Percentiles rank a stretch among this genome's conserved stretches.
Evolutionary conservation across 2,113 vertebrate species (phyloP).

Genomic region (Ibidorhyncha struthersii): DNA sequence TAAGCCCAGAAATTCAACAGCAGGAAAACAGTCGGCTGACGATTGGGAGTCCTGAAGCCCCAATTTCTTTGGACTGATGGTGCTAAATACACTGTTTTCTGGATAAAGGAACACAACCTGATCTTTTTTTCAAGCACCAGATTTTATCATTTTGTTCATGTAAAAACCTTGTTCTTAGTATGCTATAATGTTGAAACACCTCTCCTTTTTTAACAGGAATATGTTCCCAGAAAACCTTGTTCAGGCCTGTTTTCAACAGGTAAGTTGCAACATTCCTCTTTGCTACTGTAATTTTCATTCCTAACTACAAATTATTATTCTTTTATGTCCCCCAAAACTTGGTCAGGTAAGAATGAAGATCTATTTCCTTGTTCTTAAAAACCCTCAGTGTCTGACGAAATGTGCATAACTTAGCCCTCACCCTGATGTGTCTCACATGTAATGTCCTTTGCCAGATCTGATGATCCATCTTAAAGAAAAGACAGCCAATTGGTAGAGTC

Average conservation of each 20-base stretch:
- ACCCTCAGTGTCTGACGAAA: not conserved
- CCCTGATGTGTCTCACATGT: not conserved
- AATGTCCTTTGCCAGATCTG: not conserved
- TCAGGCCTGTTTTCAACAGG: constrained; percentile 98
- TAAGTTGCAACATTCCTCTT: constrained; percentile 56
- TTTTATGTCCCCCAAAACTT: not conserved
- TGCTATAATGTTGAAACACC: not conserved
- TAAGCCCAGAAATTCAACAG: not conserved
- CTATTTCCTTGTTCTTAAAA: not conserved
- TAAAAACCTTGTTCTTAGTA: not conserved
- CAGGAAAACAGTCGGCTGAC: not conserved
- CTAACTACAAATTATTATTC: not conserved
- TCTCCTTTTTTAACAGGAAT: constrained; percentile 81
- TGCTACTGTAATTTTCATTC: not conserved
- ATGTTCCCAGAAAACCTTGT: constrained; percentile 98
- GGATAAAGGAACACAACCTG: not conserved
- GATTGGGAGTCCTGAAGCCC: not conserved
- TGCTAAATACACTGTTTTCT: not conserved
- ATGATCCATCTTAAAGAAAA: not conserved
- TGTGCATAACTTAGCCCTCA: not conserved
- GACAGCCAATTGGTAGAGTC: not conserved
- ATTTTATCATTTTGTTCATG: not conserved
- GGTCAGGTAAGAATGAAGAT: not conserved
- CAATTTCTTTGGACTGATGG: not conserved
- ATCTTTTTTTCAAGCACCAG: not conserved